A percentile compares a stretch with the other conserved stretches of the same genome.
phyloP scores from a whole-genome alignment of 53 echinoderm and acorn worm species.

The Holothuria scabra region DNA sequence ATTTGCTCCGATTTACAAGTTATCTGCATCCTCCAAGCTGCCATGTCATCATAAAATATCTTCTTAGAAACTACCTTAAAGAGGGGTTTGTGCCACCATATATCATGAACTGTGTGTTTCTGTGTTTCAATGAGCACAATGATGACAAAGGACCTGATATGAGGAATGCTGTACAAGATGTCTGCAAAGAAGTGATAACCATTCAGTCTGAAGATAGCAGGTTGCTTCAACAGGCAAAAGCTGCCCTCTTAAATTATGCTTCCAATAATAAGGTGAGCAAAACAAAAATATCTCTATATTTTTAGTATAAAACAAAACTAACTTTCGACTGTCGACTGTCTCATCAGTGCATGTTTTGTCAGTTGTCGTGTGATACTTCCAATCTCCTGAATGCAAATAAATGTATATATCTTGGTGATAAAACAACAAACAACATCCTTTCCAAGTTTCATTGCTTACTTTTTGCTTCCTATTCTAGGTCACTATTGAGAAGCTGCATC shows the following conservation, averaged over 20 bases:
- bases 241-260: background rate
- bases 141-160: background rate
- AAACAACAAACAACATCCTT: too few species aligned
- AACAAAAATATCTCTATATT: too few species aligned
- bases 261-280: background rate
- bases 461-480: background rate
- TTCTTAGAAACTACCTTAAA: background rate
- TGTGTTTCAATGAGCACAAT: slow-evolving; percentile 11
- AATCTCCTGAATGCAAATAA: background rate
- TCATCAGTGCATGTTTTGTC: background rate
- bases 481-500: background rate
- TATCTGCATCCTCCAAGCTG: slow-evolving; percentile 1
- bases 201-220: background rate
- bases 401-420: too few species aligned
- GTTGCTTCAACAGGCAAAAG: background rate
- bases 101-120: background rate
- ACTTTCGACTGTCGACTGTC: background rate
- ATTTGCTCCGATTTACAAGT: background rate
- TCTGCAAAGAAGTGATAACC: background rate
- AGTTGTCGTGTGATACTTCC: background rate
- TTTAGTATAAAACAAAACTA: background rate
- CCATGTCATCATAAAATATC: background rate
- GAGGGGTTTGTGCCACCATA: background rate
- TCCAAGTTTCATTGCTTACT: background rate
- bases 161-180: background rate